phyloP scores from a whole-genome alignment of 2,797 vertebrate species.

The Diglossa cyanea region DNA sequence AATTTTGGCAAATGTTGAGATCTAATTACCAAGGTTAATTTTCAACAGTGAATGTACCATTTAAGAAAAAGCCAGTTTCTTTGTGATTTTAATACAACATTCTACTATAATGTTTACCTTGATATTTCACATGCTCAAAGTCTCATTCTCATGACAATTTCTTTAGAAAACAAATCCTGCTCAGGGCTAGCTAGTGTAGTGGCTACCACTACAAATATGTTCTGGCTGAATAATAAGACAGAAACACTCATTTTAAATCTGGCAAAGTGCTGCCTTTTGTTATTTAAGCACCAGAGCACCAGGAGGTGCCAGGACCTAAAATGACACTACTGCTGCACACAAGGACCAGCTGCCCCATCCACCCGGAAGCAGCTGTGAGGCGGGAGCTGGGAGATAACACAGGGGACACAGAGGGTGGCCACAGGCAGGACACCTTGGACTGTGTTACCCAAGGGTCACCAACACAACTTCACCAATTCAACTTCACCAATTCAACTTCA shows the following conservation, averaged over 20 bases:
- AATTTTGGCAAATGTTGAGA: neutral
- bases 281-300: neutral
- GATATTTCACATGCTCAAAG: neutral
- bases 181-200: neutral
- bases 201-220: neutral
- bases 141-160: neutral
- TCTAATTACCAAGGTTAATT: neutral
- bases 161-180: neutral
- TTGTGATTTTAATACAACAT: neutral
- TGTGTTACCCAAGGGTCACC: accelerated
- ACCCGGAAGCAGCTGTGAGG: accelerated
- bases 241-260: neutral
- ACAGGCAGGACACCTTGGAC: accelerated
- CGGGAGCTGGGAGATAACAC: accelerated
- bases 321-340: accelerated
- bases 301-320: neutral
- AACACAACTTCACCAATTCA: neutral
- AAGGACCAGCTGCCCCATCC: neutral
- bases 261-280: neutral
- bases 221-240: neutral
- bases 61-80: neutral
- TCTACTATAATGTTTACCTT: neutral
- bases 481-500: neutral
- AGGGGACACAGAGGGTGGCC: neutral
- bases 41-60: neutral